A percentile compares a stretch with the other conserved stretches of the same genome.
These are phyloP conservation scores for Numenius arquata DNA, from an alignment of 2,113 vertebrate genomes.

Conservation along the genomic window DNA sequence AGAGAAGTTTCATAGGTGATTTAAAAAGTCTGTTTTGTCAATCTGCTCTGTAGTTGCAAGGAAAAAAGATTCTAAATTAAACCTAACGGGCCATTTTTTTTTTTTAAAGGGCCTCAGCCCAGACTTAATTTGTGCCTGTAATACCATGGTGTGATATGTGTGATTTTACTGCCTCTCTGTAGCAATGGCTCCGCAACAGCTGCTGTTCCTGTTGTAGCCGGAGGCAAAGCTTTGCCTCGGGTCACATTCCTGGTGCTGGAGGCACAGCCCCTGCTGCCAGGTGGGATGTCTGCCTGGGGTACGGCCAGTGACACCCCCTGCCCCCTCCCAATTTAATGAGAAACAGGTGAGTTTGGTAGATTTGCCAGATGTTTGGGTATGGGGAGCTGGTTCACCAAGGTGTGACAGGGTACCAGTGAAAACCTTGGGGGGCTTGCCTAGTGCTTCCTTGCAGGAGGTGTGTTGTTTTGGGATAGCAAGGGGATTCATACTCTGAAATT, in stretches of 20 bases:
- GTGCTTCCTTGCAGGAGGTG: background rate
- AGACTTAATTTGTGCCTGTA: slow-evolving; percentile 5
- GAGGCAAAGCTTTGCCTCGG: background rate
- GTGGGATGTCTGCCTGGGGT: background rate
- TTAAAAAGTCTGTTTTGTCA: slow-evolving; percentile 55
- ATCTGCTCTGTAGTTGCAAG: background rate
- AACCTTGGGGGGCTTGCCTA: background rate
- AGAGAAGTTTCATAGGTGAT: slow-evolving; percentile 36
- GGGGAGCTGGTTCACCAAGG: background rate
- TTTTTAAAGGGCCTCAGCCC: background rate
- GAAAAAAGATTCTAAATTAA: slow-evolving; percentile 50
- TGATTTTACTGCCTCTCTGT: background rate
- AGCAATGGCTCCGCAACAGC: background rate
- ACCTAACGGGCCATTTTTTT: background rate
- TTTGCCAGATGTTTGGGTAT: background rate
- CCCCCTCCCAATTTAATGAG: background rate
- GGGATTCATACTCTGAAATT: background rate
- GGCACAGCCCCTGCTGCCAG: background rate
- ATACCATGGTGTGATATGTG: background rate
- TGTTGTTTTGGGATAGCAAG: background rate
- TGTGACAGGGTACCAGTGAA: background rate
- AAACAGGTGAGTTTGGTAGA: background rate
- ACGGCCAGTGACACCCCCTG: background rate
- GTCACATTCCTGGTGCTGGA: background rate
- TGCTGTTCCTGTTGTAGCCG: background rate